Percentiles rank a stretch among this genome's conserved stretches.
phyloP scores from a whole-genome alignment of 37 sponge, comb jelly and placozoan genomes.

The Ianthella basta region DNA sequence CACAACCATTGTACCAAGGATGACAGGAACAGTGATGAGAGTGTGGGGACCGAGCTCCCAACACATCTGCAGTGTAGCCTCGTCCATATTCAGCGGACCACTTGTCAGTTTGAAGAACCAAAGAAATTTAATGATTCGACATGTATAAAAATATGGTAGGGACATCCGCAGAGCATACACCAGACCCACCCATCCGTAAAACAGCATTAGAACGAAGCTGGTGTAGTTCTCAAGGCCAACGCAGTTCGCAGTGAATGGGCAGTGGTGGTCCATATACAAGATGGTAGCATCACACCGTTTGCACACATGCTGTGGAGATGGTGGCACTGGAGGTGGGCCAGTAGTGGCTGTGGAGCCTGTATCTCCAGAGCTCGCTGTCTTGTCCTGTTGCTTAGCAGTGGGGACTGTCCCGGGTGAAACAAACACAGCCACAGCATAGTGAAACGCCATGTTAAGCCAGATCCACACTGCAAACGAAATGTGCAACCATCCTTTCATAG shows the following conservation, averaged over 20 bases:
- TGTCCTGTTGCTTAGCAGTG: too few species aligned
- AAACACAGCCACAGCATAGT: slow-evolving; percentile 50
- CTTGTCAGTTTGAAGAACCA: slow-evolving; percentile 1
- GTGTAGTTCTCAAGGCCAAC: slow-evolving; percentile 61
- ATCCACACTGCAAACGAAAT: slow-evolving; percentile 63
- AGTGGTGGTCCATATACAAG: slow-evolving; percentile 68
- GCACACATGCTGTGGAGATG: slow-evolving; percentile 27
- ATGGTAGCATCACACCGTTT: slow-evolving; percentile 35
- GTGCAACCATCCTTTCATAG: slow-evolving; percentile 47
- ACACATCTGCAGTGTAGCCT: background rate
- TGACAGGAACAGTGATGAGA: background rate
- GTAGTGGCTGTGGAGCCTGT: too few species aligned
- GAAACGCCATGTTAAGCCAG: slow-evolving; percentile 49
- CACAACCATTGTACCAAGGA: background rate
- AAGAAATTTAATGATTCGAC: background rate
- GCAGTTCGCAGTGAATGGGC: slow-evolving; percentile 75
- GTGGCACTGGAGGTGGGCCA: background rate
- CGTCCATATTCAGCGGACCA: background rate
- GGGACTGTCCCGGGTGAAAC: slow-evolving; percentile 38
- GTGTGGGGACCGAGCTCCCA: background rate
- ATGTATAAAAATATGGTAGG: slow-evolving; percentile 40
- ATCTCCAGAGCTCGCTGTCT: background rate
- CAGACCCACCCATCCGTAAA: slow-evolving; percentile 54
- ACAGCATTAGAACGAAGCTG: slow-evolving; percentile 44
- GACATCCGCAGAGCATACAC: slow-evolving; percentile 51